These are phyloP conservation scores for Pachypsylla venusta DNA, from an alignment of 1,140 invertebrate species.

Conservation along the genomic window DNA sequence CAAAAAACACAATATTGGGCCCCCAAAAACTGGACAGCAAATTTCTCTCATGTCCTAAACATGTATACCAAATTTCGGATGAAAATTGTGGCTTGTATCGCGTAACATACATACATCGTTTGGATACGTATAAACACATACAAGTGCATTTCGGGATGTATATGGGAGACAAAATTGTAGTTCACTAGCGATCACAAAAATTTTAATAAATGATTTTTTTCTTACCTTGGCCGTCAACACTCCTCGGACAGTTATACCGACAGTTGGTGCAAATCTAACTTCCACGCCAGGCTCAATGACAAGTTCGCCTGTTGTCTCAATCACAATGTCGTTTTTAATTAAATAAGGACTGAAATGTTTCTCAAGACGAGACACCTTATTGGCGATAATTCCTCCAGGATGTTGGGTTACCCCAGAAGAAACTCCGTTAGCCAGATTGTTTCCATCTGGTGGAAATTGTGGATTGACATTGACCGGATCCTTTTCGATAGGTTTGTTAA, in stretches of 20 bases:
- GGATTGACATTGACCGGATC: not conserved
- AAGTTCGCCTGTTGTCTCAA: conserved; percentile 55
- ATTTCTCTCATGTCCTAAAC: too few species aligned
- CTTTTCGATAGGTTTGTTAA: not conserved
- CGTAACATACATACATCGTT: too few species aligned
- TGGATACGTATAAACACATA: too few species aligned
- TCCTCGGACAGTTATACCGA: conserved; percentile 79
- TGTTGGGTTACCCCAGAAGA: conserved; percentile 34
- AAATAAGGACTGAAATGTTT: conserved; percentile 54
- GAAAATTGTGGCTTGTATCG: too few species aligned
- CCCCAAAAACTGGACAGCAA: too few species aligned
- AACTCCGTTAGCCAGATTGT: not conserved
- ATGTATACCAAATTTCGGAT: too few species aligned
- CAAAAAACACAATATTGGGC: too few species aligned
- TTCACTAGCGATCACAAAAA: too few species aligned
- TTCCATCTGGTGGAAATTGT: not conserved
- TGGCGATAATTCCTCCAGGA: conserved; percentile 41
- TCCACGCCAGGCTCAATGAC: conserved; percentile 72
- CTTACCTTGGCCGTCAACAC: conserved; percentile 71
- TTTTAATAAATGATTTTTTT: too few species aligned
- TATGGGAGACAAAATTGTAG: too few species aligned
- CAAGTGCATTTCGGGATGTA: too few species aligned
- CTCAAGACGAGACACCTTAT: conserved; percentile 35
- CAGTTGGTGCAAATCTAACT: conserved; percentile 69
- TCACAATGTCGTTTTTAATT: conserved; percentile 60